Conservation (phyloP, 2,797 vertebrate species). For the Cirrhinus mrigala region DNA sequence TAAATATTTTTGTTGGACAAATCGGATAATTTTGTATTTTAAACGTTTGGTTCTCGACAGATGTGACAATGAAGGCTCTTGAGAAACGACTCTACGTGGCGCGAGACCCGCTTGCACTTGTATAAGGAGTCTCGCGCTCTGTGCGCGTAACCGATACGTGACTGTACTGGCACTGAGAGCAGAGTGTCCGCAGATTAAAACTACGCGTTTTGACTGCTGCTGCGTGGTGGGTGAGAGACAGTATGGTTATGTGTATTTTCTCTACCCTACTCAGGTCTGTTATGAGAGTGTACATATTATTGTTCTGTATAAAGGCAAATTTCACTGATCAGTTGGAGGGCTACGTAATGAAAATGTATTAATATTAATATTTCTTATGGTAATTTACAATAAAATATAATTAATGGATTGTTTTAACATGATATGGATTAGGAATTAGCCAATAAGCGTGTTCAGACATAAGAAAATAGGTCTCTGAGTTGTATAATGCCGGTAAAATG, state of each 20-base stretch:
- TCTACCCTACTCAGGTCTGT: not conserved
- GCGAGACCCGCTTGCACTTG: constrained; percentile 13
- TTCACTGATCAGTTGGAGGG: not conserved
- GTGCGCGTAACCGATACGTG: constrained; percentile 3
- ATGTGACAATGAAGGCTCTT: not conserved
- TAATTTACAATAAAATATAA: not conserved
- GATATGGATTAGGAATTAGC: not conserved
- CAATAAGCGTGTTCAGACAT: not conserved
- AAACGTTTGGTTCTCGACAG: not conserved
- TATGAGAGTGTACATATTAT: not conserved
- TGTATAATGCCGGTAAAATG: constrained; percentile 5
- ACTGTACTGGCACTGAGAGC: constrained; percentile 14
- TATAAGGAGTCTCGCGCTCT: constrained; percentile 3
- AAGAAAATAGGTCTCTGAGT: not conserved
- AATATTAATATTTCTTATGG: too few relatives aligned
- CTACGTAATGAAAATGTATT: not conserved
- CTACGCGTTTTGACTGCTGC: not conserved
- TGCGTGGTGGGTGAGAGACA: not conserved
- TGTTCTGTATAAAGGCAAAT: not conserved
- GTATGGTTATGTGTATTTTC: not conserved
- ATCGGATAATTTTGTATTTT: not conserved
- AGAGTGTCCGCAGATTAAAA: not conserved
- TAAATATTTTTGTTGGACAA: not conserved
- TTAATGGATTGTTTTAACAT: not conserved
- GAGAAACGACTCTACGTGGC: not conserved